A percentile compares a stretch with the other conserved stretches of the same genome.
Conservation (phyloP, 2,888 invertebrate genomes). For the Lithodes maja region DNA sequence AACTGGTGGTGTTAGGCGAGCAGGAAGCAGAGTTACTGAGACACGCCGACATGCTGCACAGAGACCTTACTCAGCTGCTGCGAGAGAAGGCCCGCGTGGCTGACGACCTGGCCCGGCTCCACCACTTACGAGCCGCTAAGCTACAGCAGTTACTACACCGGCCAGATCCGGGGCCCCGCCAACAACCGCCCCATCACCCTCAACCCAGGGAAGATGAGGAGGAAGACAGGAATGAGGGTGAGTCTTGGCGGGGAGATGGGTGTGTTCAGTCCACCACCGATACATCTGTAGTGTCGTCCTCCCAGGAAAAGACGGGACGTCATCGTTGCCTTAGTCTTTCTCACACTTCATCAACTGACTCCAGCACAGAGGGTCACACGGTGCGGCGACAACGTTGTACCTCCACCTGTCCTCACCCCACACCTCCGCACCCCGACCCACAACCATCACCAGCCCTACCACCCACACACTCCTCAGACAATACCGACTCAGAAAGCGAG, state of each 20-base stretch:
- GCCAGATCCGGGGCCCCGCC: slow-evolving; percentile 5
- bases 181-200: not conserved
- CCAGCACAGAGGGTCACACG: slow-evolving; percentile 50
- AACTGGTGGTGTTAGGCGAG: slow-evolving; percentile 58
- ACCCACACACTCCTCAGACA: not conserved
- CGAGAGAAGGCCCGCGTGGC: slow-evolving; percentile 55
- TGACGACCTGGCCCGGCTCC: slow-evolving; percentile 50
- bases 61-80: slow-evolving; percentile 47
- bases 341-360: slow-evolving; percentile 54
- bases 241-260: slow-evolving; percentile 28
- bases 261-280: slow-evolving; percentile 61
- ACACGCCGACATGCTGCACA: slow-evolving; percentile 54
- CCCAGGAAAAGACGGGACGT: slow-evolving; percentile 60
- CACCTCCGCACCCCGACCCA: not conserved
- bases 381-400: slow-evolving; percentile 67
- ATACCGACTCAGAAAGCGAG: slow-evolving; percentile 53
- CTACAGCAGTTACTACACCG: slow-evolving; percentile 50
- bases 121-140: slow-evolving; percentile 50
- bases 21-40: slow-evolving; percentile 57
- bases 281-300: slow-evolving; percentile 59
- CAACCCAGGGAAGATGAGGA: slow-evolving; percentile 49
- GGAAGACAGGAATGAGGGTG: slow-evolving; percentile 22
- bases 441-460: not conserved
- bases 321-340: slow-evolving; percentile 49
- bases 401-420: slow-evolving; percentile 63